phyloP scores from a whole-genome alignment of 2,888 invertebrate species.

The Plagodis dolabraria region DNA sequence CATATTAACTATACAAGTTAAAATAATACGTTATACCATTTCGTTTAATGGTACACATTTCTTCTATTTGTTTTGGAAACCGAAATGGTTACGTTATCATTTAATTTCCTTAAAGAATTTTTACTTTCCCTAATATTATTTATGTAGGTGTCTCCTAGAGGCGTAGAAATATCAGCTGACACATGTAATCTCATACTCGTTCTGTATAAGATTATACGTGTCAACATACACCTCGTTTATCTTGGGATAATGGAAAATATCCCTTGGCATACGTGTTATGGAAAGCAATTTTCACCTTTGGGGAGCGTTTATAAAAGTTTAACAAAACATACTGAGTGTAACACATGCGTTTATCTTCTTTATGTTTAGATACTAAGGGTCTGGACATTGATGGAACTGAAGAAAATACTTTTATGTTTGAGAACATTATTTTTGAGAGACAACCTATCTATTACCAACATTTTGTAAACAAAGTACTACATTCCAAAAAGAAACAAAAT shows the following conservation, averaged over 20 bases:
- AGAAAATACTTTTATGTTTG: too few species aligned
- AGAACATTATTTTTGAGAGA: too few species aligned
- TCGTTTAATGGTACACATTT: too few species aligned
- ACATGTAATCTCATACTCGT: conserved; percentile 70
- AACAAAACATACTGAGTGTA: conserved; percentile 1
- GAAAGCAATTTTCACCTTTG: conserved; percentile 53
- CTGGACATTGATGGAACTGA: too few species aligned
- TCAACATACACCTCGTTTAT: conserved; percentile 71
- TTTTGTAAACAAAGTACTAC: too few species aligned
- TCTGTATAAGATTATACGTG: conserved; percentile 72
- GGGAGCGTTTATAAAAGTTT: conserved; percentile 35
- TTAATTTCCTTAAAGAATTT: conserved; percentile 28
- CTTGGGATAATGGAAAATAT: conserved; percentile 67
- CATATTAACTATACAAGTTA: too few species aligned
- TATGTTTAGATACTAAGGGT: too few species aligned
- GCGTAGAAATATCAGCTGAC: conserved; percentile 60
- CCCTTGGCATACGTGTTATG: conserved; percentile 47
- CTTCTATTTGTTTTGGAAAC: neutral
- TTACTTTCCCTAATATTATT: conserved; percentile 28
- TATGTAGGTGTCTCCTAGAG: conserved; percentile 35
- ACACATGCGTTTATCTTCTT: neutral
- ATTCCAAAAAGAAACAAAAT: too few species aligned
- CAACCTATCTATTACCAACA: too few species aligned
- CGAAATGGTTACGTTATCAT: conserved; percentile 12
- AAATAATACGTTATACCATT: too few species aligned